Evolutionary conservation across 2,888 invertebrate species (phyloP).

Genomic region (Chamaedrilus cognettii): DNA sequence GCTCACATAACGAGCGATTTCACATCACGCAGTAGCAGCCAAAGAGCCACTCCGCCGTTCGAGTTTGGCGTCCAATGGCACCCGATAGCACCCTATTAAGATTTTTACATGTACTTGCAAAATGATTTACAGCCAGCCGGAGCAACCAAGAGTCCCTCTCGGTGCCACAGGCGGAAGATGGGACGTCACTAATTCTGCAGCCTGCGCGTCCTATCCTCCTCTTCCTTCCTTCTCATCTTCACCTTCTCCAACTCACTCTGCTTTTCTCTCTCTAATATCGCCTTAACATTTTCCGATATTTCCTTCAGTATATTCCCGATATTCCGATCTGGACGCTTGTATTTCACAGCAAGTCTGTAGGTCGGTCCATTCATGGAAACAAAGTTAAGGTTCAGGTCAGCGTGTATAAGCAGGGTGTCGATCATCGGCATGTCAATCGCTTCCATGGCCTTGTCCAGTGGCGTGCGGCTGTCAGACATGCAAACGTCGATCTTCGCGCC

Average conservation of each 20-base stretch:
- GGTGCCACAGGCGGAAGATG: too few species aligned
- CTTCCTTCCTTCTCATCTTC: neutral
- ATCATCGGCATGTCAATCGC: slow-evolving; percentile 33
- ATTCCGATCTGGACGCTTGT: slow-evolving; percentile 35
- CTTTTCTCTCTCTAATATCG: neutral
- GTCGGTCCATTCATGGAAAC: slow-evolving; percentile 21
- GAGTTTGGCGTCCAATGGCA: too few species aligned
- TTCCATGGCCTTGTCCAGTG: slow-evolving; percentile 32
- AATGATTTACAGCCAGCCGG: too few species aligned
- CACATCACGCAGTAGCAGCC: too few species aligned
- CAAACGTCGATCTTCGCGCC: slow-evolving; percentile 37
- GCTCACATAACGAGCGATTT: too few species aligned
- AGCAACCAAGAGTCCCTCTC: too few species aligned
- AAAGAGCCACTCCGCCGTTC: too few species aligned
- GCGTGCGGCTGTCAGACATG: slow-evolving; percentile 30
- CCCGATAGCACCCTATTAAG: too few species aligned
- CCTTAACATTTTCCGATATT: neutral
- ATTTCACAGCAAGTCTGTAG: slow-evolving; percentile 27
- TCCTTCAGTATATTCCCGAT: neutral
- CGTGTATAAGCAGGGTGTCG: slow-evolving; percentile 27
- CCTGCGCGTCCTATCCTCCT: neutral
- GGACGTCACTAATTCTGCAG: too few species aligned
- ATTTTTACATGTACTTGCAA: too few species aligned
- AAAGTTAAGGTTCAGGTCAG: slow-evolving; percentile 32
- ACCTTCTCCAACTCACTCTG: too few species aligned